Evolutionary conservation across 2,113 vertebrate species (phyloP).

Genomic region (Colius striatus): DNA sequence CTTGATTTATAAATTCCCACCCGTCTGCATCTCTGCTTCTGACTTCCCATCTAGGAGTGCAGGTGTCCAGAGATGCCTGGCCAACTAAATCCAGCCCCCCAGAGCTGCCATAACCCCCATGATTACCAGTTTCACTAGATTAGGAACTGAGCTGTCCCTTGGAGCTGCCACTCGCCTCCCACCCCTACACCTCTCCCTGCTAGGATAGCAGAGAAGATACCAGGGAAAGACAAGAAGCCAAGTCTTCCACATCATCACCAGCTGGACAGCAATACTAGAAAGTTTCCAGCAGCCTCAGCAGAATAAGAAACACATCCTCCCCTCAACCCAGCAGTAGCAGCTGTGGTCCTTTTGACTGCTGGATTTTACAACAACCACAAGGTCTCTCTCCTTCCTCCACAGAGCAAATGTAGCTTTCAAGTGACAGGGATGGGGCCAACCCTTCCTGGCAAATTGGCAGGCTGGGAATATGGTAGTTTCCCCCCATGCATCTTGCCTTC

Average conservation of each 20-base stretch:
- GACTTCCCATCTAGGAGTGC: not conserved
- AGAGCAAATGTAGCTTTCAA: not conserved
- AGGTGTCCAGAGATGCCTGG: not conserved
- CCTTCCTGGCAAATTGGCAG: fast-evolving
- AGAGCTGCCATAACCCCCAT: not conserved
- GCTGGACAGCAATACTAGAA: not conserved
- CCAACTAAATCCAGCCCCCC: not conserved
- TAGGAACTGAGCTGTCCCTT: not conserved
- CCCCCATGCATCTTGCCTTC: not conserved
- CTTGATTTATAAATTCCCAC: not conserved
- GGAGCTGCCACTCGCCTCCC: not conserved
- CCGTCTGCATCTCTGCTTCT: not conserved
- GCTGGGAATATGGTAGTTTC: not conserved
- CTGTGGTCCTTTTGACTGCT: not conserved
- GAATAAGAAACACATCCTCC: not conserved
- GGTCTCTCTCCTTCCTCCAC: not conserved
- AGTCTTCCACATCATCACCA: not conserved
- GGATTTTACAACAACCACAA: not conserved
- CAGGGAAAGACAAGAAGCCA: not conserved
- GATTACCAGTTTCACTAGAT: not conserved
- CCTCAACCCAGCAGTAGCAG: not conserved
- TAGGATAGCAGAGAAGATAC: not conserved
- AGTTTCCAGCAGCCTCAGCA: not conserved
- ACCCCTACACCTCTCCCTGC: not conserved
- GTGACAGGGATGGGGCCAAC: not conserved